Conservation (phyloP, 2,888 invertebrate genomes). For the Parapristionchus giblindavisi region DNA sequence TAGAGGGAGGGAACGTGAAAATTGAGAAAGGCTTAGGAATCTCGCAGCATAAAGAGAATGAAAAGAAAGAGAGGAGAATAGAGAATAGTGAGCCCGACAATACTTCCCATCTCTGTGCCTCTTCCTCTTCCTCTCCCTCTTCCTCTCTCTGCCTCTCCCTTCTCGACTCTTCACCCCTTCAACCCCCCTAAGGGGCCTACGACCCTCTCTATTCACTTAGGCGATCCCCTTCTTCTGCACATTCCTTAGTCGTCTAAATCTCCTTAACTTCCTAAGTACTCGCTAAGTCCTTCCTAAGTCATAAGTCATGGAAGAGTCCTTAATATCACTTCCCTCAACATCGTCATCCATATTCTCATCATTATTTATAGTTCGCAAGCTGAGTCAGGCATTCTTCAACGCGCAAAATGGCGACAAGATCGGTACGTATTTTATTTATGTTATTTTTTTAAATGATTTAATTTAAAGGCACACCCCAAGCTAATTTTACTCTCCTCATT, state of each 20-base stretch:
- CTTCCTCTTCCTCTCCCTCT: not conserved
- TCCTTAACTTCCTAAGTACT: not conserved
- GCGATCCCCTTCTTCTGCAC: not conserved
- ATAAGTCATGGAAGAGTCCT: too few species aligned
- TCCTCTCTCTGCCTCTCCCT: not conserved
- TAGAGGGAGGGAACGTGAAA: not conserved
- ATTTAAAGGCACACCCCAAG: too few species aligned
- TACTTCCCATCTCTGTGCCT: not conserved
- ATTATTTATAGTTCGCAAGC: conserved; percentile 66
- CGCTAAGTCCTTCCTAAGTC: too few species aligned
- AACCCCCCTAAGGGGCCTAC: not conserved
- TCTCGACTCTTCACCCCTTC: not conserved
- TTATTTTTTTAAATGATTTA: conserved; percentile 34
- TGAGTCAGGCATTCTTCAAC: conserved; percentile 68
- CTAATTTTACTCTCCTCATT: too few species aligned
- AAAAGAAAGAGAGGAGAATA: not conserved
- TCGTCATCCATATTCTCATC: conserved; percentile 26
- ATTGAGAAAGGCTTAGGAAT: not conserved
- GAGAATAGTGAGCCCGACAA: not conserved
- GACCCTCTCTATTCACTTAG: not conserved
- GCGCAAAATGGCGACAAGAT: conserved; percentile 64
- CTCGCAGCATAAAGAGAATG: not conserved
- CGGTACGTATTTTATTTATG: conserved; percentile 50
- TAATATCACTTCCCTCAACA: too few species aligned
- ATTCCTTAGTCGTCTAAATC: not conserved